These are phyloP conservation scores for Anas capensis DNA, from an alignment of 2,797 vertebrate species.

Conservation along the genomic window DNA sequence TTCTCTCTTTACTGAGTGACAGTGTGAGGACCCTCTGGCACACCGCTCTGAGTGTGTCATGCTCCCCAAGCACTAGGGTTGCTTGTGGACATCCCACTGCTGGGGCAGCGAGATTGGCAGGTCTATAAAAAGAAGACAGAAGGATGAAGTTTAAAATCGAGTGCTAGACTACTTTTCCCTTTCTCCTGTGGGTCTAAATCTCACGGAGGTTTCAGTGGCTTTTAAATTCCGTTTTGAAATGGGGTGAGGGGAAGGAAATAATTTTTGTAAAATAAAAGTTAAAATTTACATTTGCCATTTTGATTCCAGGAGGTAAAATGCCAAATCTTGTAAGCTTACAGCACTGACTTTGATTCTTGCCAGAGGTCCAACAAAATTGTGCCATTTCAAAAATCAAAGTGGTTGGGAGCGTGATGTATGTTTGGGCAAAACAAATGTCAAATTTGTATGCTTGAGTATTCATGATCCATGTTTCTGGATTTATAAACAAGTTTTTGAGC, in stretches of 20 bases:
- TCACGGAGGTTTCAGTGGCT: not conserved
- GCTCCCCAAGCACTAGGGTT: not conserved
- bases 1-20: not conserved
- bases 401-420: not conserved
- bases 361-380: not conserved
- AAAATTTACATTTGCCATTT: not conserved
- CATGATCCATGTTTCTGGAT: not conserved
- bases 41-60: rapidly evolving
- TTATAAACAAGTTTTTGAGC: slow-evolving; percentile 22
- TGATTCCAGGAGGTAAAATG: not conserved
- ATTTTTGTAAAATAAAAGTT: not conserved
- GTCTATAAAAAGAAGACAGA: not conserved
- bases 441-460: not conserved
- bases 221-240: not conserved
- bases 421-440: slow-evolving; percentile 30
- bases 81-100: not conserved
- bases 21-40: not conserved
- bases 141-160: not conserved
- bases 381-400: slow-evolving; percentile 24
- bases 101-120: not conserved
- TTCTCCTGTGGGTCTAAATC: not conserved
- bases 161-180: not conserved
- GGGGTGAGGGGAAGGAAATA: not conserved
- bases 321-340: not conserved
- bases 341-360: slow-evolving; percentile 13